Conservation (phyloP, 1,140 invertebrate genomes). For the Meloidogyne hapla region DNA sequence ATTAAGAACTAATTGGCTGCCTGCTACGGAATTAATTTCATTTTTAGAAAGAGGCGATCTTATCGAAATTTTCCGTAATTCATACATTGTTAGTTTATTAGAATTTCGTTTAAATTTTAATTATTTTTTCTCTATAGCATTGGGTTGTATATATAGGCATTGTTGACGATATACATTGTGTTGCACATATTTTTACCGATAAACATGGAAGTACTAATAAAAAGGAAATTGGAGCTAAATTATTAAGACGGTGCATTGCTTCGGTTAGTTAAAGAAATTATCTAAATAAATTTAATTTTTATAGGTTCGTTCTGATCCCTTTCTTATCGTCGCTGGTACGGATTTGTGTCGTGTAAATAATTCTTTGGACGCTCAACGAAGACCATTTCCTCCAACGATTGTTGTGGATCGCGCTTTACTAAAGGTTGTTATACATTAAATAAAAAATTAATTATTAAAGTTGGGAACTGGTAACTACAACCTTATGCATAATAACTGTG, state of each 20-base stretch:
- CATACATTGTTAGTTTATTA: conserved; percentile 22
- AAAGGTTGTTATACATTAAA: conserved; percentile 12
- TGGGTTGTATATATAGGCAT: conserved; percentile 21
- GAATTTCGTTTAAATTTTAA: not conserved
- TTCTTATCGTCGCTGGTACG: conserved; percentile 2
- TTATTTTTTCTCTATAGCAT: conserved; percentile 6
- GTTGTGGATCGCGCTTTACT: conserved; percentile 6
- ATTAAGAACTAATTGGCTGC: conserved; percentile 20
- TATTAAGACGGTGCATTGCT: conserved; percentile 5
- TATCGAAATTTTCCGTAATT: conserved; percentile 13
- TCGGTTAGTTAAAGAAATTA: not conserved
- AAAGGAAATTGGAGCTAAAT: conserved; percentile 19
- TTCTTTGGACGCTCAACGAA: conserved; percentile 16
- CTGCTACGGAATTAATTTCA: not conserved
- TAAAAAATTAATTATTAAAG: conserved; percentile 9
- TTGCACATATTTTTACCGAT: conserved; percentile 22
- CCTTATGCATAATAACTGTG: conserved; percentile 30
- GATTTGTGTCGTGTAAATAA: conserved; percentile 27
- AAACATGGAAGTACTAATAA: conserved; percentile 12
- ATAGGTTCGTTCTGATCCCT: conserved; percentile 17
- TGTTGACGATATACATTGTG: not conserved
- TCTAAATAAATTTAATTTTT: not conserved
- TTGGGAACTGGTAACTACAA: conserved; percentile 28
- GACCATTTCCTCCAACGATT: conserved; percentile 23
- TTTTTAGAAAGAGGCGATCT: conserved; percentile 24